phyloP scores from a whole-genome alignment of 2,113 vertebrate genomes.

The Dipodomys spectabilis region DNA sequence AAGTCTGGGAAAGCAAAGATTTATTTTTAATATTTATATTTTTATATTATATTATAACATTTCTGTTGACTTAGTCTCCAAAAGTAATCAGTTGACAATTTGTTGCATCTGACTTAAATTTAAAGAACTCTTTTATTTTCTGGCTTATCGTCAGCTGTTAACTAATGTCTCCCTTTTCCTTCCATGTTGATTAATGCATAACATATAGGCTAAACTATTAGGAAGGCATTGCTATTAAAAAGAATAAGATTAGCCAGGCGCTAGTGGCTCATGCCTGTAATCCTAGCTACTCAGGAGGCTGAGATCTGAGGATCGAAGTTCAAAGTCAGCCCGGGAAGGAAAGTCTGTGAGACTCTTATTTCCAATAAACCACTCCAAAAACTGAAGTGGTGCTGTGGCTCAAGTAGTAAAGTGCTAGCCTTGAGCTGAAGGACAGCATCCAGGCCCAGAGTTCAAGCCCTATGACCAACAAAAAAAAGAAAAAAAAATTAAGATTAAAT shows the following conservation, averaged over 20 bases:
- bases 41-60: not conserved
- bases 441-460: too few relatives aligned
- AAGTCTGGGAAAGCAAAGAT: not conserved
- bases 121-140: not conserved
- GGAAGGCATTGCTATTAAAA: not conserved
- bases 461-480: too few relatives aligned
- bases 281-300: too few relatives aligned
- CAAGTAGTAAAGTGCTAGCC: too few relatives aligned
- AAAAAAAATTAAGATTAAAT: not conserved
- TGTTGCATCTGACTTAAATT: not conserved
- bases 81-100: not conserved
- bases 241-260: too few relatives aligned
- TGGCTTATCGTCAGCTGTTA: not conserved
- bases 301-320: too few relatives aligned
- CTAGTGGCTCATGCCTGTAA: too few relatives aligned
- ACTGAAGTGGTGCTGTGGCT: too few relatives aligned
- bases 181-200: slow-evolving; percentile 7
- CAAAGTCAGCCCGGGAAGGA: too few relatives aligned
- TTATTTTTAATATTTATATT: not conserved
- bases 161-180: not conserved
- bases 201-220: not conserved
- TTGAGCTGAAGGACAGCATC: too few relatives aligned
- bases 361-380: too few relatives aligned
- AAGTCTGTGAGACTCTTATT: too few relatives aligned
- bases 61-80: not conserved